Percentiles rank a stretch among this genome's conserved stretches.
Evolutionary conservation across 2,888 invertebrate species (phyloP).

Genomic region (Onthophagus sagittarius): DNA sequence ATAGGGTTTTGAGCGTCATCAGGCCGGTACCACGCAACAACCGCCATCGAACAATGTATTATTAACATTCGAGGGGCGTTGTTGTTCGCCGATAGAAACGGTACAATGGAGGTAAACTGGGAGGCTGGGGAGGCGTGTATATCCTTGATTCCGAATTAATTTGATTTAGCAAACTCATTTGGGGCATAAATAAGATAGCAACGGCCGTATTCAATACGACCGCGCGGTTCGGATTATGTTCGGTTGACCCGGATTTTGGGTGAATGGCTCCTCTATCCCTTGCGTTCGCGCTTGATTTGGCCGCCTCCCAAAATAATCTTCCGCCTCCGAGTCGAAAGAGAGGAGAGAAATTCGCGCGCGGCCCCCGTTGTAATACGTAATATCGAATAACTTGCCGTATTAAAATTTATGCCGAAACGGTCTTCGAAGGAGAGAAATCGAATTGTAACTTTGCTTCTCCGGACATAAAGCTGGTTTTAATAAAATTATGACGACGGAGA

Average conservation of each 20-base stretch:
- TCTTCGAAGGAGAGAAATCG: slow-evolving; percentile 28
- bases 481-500: slow-evolving; percentile 38
- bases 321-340: neutral
- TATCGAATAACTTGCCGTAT: slow-evolving; percentile 4
- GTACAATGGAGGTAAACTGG: neutral
- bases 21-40: neutral
- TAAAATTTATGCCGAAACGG: slow-evolving; percentile 24
- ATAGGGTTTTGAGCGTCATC: neutral
- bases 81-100: neutral
- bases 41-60: neutral
- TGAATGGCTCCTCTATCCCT: neutral
- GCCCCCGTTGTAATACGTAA: neutral
- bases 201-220: neutral
- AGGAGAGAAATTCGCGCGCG: neutral
- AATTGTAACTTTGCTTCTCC: slow-evolving; percentile 30
- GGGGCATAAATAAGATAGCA: neutral
- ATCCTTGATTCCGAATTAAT: neutral
- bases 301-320: neutral
- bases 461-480: slow-evolving; percentile 38
- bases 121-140: neutral
- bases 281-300: neutral
- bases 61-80: neutral
- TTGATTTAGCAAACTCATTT: neutral
- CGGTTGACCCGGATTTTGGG: neutral
- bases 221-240: neutral